Evolutionary conservation across 2,113 vertebrate genomes (phyloP).

Genomic region (Myxocyprinus asiaticus): DNA sequence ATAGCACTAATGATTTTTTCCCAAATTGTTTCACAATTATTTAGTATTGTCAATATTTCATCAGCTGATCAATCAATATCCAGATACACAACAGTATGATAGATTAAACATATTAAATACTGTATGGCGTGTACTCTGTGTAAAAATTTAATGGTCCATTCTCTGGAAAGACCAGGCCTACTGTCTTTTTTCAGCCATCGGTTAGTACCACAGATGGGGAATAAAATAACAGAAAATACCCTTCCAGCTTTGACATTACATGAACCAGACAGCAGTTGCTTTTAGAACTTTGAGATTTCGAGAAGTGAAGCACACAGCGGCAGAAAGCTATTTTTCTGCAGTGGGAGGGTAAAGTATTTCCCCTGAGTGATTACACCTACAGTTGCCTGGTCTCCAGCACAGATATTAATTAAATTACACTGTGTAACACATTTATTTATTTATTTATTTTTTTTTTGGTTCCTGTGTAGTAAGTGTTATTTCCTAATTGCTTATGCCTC

Average conservation of each 20-base stretch:
- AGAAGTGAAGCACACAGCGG: background rate
- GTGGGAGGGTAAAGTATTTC: conserved; percentile 7
- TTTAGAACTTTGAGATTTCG: background rate
- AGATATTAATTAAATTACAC: background rate
- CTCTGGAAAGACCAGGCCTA: background rate
- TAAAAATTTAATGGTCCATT: background rate
- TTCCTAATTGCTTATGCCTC: too few relatives aligned
- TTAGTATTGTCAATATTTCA: background rate
- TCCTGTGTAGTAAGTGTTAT: too few relatives aligned
- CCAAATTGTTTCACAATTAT: too few relatives aligned
- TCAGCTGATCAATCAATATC: background rate
- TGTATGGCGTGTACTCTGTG: background rate
- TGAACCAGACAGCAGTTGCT: background rate
- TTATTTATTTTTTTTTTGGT: too few relatives aligned
- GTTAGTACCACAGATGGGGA: background rate
- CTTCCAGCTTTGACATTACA: conserved; percentile 46
- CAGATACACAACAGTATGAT: background rate
- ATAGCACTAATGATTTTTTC: too few relatives aligned
- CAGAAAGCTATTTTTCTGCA: background rate
- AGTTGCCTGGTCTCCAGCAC: background rate
- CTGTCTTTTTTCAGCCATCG: too few relatives aligned
- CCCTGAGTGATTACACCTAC: conserved; percentile 5
- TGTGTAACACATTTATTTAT: too few relatives aligned
- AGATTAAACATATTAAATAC: background rate
- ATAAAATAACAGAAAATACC: background rate